Conservation (phyloP, 1,140 invertebrate species). For the Atta texana region DNA sequence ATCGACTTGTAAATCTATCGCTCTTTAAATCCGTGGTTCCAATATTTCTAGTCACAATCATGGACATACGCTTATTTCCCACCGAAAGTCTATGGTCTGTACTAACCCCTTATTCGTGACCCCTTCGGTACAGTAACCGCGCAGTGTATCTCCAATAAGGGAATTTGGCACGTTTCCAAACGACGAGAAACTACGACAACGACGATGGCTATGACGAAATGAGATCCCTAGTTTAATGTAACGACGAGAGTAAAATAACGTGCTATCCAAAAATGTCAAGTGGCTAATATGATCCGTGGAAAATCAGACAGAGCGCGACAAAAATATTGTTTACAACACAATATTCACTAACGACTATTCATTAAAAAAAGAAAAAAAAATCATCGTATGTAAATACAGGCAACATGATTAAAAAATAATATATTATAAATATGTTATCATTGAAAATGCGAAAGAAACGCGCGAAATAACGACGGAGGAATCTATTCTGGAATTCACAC, state of each 20-base stretch:
- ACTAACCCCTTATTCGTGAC: slow-evolving; percentile 1
- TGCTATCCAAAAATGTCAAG: slow-evolving; percentile 46
- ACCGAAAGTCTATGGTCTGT: slow-evolving; percentile 29
- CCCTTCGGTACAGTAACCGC: slow-evolving; percentile 16
- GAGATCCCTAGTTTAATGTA: slow-evolving; percentile 59
- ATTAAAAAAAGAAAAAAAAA: not conserved
- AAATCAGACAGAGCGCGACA: not conserved
- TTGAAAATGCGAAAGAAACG: not conserved
- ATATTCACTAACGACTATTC: not conserved
- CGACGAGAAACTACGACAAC: slow-evolving; percentile 39
- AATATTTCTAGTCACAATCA: slow-evolving; percentile 12
- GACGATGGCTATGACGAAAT: slow-evolving; percentile 58
- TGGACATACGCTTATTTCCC: slow-evolving; percentile 35
- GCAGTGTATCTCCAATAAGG: slow-evolving; percentile 50
- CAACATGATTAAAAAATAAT: not conserved
- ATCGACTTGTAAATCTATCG: not conserved
- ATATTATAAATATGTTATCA: not conserved
- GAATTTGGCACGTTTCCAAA: slow-evolving; percentile 67
- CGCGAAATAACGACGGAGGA: not conserved
- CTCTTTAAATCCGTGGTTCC: not conserved
- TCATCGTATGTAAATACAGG: too few relatives aligned
- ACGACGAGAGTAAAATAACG: slow-evolving; percentile 39
- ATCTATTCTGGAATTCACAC: not conserved
- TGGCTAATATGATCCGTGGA: not conserved
- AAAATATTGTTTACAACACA: not conserved